Evolutionary conservation across 2,888 invertebrate genomes (phyloP).

Genomic region (Osedax frankpressi): DNA sequence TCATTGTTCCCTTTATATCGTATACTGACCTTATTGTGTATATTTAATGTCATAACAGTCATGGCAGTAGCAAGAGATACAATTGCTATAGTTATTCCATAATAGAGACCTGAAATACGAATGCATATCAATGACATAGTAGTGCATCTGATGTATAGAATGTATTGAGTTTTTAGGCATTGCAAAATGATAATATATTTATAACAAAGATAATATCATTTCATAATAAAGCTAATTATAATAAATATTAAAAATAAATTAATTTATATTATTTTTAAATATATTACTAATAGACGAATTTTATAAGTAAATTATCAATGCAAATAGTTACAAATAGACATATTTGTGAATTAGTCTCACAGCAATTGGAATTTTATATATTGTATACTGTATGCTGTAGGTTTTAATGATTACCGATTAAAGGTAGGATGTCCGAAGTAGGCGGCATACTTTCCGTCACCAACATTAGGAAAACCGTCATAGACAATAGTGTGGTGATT

Average conservation of each 20-base stretch:
- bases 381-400: no score
- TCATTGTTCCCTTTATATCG: no score
- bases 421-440: constrained; percentile 52
- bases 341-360: not conserved
- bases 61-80: constrained; percentile 49
- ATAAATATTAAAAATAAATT: no score
- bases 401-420: constrained; percentile 47
- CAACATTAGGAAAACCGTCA: constrained; percentile 52
- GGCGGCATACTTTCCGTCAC: constrained; percentile 53
- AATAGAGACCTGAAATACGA: constrained; percentile 53
- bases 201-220: no score
- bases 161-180: no score
- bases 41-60: constrained; percentile 48
- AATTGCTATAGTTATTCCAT: constrained; percentile 52
- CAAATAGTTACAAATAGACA: no score
- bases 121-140: no score
- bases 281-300: no score
- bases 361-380: not conserved
- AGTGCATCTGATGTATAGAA: no score
- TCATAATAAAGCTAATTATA: no score
- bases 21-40: constrained; percentile 54
- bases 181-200: no score
- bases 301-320: not conserved
- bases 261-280: no score
- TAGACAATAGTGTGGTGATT: constrained; percentile 51